These are phyloP conservation scores for Tetragonula carbonaria DNA, from an alignment of 2,888 invertebrate species.

Conservation along the genomic window DNA sequence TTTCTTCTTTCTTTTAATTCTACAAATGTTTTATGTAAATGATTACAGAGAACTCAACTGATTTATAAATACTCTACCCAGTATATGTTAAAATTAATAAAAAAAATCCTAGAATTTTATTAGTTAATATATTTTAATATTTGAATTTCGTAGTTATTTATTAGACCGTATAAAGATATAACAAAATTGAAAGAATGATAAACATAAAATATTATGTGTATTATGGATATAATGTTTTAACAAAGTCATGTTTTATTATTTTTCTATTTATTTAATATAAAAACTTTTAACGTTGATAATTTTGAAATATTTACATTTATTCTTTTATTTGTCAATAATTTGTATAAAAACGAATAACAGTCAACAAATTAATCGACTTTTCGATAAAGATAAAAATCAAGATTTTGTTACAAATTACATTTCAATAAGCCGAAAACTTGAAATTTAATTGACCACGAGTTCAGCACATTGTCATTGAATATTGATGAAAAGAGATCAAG, in stretches of 20 bases:
- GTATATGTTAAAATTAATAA: background rate
- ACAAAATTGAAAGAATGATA: background rate
- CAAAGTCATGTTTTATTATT: background rate
- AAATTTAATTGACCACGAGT: conserved; percentile 14
- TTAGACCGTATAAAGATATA: background rate
- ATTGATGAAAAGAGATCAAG: conserved; percentile 55
- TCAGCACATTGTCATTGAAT: background rate
- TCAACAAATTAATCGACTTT: background rate
- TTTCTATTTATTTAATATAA: background rate
- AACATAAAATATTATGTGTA: conserved; percentile 15
- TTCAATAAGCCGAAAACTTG: background rate
- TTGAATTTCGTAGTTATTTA: conserved; percentile 21
- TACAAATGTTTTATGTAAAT: background rate
- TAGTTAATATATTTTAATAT: conserved; percentile 3
- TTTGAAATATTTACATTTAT: background rate
- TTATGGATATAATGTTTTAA: conserved; percentile 1
- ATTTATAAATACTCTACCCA: background rate
- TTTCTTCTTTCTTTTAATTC: background rate
- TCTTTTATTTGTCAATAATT: background rate
- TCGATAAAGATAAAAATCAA: background rate
- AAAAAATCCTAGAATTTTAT: conserved; percentile 1
- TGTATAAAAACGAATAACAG: background rate
- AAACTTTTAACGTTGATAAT: conserved; percentile 4
- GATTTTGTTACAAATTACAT: conserved; percentile 6
- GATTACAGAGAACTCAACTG: background rate